Conservation (phyloP, 1,140 invertebrate genomes). For the Hyphantria cunea region DNA sequence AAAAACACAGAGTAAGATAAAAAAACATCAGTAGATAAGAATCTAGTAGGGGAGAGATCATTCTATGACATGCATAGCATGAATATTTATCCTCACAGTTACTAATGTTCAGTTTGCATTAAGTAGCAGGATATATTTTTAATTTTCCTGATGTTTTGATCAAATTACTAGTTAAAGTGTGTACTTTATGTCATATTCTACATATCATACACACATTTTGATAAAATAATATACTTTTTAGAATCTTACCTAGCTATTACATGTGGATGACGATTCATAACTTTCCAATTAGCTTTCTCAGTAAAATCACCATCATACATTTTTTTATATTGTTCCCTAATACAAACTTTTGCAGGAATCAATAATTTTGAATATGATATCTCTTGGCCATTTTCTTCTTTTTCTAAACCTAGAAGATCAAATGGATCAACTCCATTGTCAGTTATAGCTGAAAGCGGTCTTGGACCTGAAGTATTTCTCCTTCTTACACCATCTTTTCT, state of each 20-base stretch:
- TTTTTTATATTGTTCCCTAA: slow-evolving; percentile 78
- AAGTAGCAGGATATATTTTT: no score
- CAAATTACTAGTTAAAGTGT: no score
- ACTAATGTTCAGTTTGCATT: no score
- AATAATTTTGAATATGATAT: slow-evolving; percentile 94
- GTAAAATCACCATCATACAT: slow-evolving; percentile 82
- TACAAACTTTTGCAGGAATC: slow-evolving; percentile 87
- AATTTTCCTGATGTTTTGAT: no score
- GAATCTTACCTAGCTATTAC: slow-evolving; percentile 85
- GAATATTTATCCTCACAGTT: no score
- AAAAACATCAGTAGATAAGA: no score
- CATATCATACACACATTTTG: no score
- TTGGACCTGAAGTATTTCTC: slow-evolving; percentile 90
- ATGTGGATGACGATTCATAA: slow-evolving; percentile 80
- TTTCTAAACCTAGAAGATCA: slow-evolving; percentile 91
- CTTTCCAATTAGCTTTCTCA: slow-evolving; percentile 77
- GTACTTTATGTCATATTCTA: no score
- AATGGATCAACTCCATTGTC: slow-evolving; percentile 93
- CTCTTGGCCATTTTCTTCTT: slow-evolving; percentile 91
- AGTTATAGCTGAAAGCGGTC: slow-evolving; percentile 91
- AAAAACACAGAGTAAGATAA: no score
- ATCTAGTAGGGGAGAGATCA: no score
- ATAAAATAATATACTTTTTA: background rate
- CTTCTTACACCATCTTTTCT: slow-evolving; percentile 90
- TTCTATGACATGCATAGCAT: no score